phyloP scores from a whole-genome alignment of 2,797 vertebrate species.

The Thamnophis elegans region DNA sequence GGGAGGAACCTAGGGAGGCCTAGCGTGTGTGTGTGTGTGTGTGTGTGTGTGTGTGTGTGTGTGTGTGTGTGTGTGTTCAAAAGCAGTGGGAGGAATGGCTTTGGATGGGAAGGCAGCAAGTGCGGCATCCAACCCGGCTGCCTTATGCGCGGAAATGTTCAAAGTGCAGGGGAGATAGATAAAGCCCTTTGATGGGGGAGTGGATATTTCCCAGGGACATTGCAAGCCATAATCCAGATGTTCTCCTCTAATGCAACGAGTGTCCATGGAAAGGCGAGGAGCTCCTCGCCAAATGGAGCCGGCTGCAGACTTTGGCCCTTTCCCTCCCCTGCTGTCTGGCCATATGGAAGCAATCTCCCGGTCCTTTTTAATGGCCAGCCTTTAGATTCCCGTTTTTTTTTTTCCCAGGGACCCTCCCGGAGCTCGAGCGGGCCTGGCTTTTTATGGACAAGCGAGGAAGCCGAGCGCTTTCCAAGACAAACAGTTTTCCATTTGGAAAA shows the following conservation, averaged over 20 bases:
- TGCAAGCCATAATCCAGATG: conserved; percentile 99
- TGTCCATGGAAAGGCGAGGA: conserved; percentile 89
- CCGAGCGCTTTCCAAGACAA: conserved; percentile 97
- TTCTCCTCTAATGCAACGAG: conserved; percentile 93
- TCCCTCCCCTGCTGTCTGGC: conserved; percentile 94
- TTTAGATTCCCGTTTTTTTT: conserved; percentile 83
- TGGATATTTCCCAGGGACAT: conserved; percentile 96
- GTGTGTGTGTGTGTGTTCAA: neutral
- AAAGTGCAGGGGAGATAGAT: conserved; percentile 84
- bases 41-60: neutral
- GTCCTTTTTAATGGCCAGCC: conserved; percentile 93
- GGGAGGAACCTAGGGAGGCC: neutral
- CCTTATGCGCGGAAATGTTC: conserved; percentile 76
- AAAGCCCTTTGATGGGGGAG: conserved; percentile 90
- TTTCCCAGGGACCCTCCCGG: conserved; percentile 85
- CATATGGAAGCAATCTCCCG: conserved; percentile 99
- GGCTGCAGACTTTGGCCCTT: conserved; percentile 81
- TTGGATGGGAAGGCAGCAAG: conserved; percentile 59
- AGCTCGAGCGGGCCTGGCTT: conserved; percentile 94
- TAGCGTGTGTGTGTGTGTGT: neutral
- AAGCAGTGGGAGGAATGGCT: conserved; percentile 14
- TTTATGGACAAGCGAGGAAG: conserved; percentile 96
- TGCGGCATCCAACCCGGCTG: conserved; percentile 75
- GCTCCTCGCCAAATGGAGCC: conserved; percentile 87
- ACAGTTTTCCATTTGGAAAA: conserved; percentile 84